Base-by-base conservation (phyloP, 2,888 invertebrate genomes). In the Eutolmus rufibarbis region DNA sequence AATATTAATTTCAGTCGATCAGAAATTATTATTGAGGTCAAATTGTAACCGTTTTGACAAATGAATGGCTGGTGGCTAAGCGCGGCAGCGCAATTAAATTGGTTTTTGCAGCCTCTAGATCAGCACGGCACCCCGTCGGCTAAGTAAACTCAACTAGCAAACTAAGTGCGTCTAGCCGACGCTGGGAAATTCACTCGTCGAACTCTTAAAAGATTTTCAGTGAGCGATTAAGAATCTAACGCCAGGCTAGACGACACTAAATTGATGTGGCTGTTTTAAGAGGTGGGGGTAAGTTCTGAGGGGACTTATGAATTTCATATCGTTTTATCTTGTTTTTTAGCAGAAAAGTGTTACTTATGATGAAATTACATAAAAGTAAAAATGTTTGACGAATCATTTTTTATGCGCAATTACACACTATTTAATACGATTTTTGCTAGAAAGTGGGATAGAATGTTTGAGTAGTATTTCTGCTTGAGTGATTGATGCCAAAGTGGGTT, bases 1-100 rank as follows among this genome's bases (percentile, higher is more conserved):
- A 79, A 79, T 79, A 79, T 46, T 79, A 79, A 79, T 79, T 79
- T 46, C 31, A 28, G 28, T 28, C 51, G 79, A 79, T 79, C 79
- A 34, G 31, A 76, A 79, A 34, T 79, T 79, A 79, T 79, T 79
- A 79, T 79, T 79, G 79, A 79, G 79, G 79, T 79, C 51, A 79
- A 79, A 79, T 28, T 46, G 19, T 56, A 46, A 46, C 31, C 79
- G 23, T 66, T 66, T 79, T 79, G 79, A 79, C 40, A 79, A 79
- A 79, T 79, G 79, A 79, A 79, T 51, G 46, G 46, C 79, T 51
- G 51, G 66, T 51, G 31, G 66, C 66, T 51, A 14, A 79, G 51
- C 51, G 51, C 31, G 66, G 23, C 23, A 8, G 66, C 28, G 66
- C 66, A 8, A 51, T 79, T 79, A 79, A 51, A 79, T 79, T 79